Conservation (phyloP, 1,140 invertebrate species). For the Zaprionus africanus region DNA sequence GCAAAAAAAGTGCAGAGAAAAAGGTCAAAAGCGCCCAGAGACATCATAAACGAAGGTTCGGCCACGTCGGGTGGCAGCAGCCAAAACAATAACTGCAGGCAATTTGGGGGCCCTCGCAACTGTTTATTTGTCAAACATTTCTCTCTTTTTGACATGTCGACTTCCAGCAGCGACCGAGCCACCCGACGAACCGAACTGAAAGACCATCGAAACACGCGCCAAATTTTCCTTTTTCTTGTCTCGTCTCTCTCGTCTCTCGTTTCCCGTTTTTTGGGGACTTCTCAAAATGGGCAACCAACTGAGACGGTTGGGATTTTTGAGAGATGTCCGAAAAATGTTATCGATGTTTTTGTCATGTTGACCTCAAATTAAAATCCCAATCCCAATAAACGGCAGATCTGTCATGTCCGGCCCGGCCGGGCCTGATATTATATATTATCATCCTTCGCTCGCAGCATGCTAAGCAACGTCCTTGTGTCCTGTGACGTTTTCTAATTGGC, state of each 20-base stretch:
- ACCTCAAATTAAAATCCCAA: slow-evolving; percentile 80
- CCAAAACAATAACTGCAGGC: slow-evolving; percentile 81
- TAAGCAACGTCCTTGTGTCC: slow-evolving; percentile 58
- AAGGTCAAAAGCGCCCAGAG: slow-evolving; percentile 77
- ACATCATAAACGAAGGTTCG: slow-evolving; percentile 78
- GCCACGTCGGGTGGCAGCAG: slow-evolving; percentile 39
- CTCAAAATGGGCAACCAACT: slow-evolving; percentile 64
- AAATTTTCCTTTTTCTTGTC: slow-evolving; percentile 34
- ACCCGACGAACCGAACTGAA: slow-evolving; percentile 1
- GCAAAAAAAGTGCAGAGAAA: slow-evolving; percentile 31
- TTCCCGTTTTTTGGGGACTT: neutral
- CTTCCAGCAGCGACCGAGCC: slow-evolving; percentile 62
- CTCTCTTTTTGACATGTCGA: slow-evolving; percentile 80
- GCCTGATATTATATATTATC: slow-evolving; percentile 72
- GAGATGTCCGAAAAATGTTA: slow-evolving; percentile 76
- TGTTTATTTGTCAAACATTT: slow-evolving; percentile 82
- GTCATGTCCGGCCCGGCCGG: slow-evolving; percentile 57
- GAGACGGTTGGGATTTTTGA: slow-evolving; percentile 48
- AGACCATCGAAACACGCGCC: slow-evolving; percentile 60
- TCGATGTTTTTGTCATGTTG: slow-evolving; percentile 82
- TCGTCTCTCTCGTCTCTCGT: neutral
- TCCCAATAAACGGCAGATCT: slow-evolving; percentile 70
- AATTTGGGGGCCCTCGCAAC: slow-evolving; percentile 67
- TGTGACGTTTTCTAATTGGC: slow-evolving; percentile 73
- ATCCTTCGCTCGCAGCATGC: slow-evolving; percentile 54